A percentile compares a stretch with the other conserved stretches of the same genome.
These are phyloP conservation scores for Zosterops hypoxanthus DNA, from an alignment of 2,113 vertebrate species.

Conservation along the genomic window DNA sequence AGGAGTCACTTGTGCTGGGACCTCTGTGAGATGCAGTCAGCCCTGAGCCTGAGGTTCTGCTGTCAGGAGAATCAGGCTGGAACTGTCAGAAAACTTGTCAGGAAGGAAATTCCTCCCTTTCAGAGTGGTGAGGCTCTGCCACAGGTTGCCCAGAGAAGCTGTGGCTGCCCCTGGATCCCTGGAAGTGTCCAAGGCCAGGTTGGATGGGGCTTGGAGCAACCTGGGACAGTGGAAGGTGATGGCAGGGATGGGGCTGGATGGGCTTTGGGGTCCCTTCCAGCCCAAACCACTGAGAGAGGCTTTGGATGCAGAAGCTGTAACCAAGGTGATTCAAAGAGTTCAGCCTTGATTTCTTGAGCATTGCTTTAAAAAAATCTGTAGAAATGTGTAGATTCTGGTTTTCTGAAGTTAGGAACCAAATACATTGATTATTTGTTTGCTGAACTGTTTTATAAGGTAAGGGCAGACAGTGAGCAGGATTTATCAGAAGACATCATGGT, in stretches of 20 bases:
- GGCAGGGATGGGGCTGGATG: background rate
- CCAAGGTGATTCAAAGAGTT: background rate
- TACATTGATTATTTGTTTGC: constrained; percentile 42
- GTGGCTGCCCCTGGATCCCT: background rate
- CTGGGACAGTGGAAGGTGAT: rapidly evolving
- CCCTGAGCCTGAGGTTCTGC: background rate
- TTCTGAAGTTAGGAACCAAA: background rate
- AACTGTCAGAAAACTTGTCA: background rate
- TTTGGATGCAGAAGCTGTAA: background rate
- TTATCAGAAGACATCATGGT: constrained; percentile 59
- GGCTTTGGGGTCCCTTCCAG: background rate
- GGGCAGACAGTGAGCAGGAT: constrained; percentile 58
- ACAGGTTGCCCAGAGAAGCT: background rate
- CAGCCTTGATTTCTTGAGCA: background rate
- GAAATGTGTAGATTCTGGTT: background rate
- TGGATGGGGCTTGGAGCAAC: rapidly evolving
- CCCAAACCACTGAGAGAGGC: background rate
- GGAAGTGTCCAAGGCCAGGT: rapidly evolving
- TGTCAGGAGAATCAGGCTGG: background rate
- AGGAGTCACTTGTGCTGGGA: background rate
- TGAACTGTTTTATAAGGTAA: constrained; percentile 68
- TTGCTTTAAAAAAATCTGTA: background rate
- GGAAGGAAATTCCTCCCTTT: background rate
- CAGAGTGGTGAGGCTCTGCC: rapidly evolving
- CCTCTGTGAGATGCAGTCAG: background rate